These are phyloP conservation scores for Malurus elegans DNA, from an alignment of 2,113 vertebrate genomes.

Conservation along the genomic window DNA sequence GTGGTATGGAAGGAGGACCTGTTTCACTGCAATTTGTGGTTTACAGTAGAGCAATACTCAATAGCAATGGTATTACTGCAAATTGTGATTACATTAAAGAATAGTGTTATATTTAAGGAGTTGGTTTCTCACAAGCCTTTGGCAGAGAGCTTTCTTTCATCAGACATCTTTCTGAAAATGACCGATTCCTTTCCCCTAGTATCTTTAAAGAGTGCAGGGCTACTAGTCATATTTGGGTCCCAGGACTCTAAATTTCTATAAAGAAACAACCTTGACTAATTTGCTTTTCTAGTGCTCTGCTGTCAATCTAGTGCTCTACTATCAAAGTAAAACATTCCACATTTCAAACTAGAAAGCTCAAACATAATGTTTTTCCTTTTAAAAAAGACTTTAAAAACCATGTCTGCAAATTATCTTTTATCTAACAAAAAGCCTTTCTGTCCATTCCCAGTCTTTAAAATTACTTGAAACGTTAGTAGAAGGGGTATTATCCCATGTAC, in stretches of 20 bases:
- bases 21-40: neutral
- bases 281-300: neutral
- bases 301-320: neutral
- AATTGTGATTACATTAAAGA: neutral
- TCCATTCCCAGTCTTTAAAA: neutral
- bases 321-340: neutral
- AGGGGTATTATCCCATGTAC: neutral
- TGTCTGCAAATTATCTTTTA: neutral
- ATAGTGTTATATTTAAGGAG: neutral
- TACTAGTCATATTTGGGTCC: neutral
- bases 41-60: neutral
- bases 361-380: neutral
- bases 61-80: neutral
- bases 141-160: neutral
- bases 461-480: neutral
- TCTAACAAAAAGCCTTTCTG: neutral
- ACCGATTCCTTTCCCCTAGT: neutral
- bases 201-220: neutral
- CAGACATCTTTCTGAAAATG: neutral
- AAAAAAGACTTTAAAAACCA: neutral
- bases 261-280: neutral
- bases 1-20: neutral
- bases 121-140: neutral
- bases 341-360: neutral
- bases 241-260: neutral